A percentile compares a stretch with the other conserved stretches of the same genome.
These are phyloP conservation scores for Eolophus roseicapilla DNA, from an alignment of 2,113 vertebrate species.

Conservation along the genomic window DNA sequence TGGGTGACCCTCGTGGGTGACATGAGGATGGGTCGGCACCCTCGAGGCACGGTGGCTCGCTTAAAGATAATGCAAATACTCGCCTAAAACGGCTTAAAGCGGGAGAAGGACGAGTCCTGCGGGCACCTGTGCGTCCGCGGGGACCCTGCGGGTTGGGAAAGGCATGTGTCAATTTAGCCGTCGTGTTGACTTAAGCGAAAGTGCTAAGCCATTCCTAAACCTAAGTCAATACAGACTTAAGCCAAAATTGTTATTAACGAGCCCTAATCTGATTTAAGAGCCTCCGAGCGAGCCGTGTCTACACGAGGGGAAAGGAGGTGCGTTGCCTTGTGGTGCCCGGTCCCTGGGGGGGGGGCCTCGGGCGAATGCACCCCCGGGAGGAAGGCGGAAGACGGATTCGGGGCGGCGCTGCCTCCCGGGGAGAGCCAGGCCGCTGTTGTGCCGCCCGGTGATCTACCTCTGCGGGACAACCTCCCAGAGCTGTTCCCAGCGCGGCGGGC, in stretches of 20 bases:
- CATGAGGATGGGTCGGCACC: neutral
- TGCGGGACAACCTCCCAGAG: neutral
- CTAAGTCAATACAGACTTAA: conserved; percentile 68
- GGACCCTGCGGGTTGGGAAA: neutral
- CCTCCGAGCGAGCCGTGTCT: neutral
- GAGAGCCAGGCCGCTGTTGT: too few species aligned
- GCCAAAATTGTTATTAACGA: conserved; percentile 67
- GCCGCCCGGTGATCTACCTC: neutral
- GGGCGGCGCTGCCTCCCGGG: neutral
- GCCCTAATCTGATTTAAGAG: conserved; percentile 58
- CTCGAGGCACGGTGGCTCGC: neutral
- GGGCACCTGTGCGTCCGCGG: neutral
- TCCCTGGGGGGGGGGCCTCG: neutral
- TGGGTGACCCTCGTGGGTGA: neutral
- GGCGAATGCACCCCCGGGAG: neutral
- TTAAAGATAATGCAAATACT: neutral
- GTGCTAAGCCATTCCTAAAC: conserved; percentile 62
- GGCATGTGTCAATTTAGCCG: conserved; percentile 40
- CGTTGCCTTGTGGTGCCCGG: neutral
- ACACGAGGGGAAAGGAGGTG: neutral
- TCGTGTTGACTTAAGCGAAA: conserved; percentile 61
- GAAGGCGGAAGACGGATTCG: neutral
- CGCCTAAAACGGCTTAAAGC: neutral
- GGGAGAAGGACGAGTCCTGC: neutral
- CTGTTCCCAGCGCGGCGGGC: neutral